Conservation (phyloP, 1,140 invertebrate species). For the Fopius arisanus region DNA sequence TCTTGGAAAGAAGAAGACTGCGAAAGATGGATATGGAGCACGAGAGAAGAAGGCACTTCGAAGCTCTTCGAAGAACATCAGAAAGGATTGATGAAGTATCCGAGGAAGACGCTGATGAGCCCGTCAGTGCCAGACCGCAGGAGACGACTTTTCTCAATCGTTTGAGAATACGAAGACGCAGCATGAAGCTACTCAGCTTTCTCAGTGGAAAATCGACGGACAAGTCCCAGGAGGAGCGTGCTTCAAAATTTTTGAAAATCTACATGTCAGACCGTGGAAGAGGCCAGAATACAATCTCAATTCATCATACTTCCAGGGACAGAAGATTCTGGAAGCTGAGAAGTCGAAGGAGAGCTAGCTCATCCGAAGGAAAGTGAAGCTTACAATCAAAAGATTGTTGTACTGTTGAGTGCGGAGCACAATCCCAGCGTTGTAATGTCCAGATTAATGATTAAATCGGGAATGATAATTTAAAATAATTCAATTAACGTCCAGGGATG, state of each 20-base stretch:
- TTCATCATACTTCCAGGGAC: conserved; percentile 59
- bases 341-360: conserved; percentile 56
- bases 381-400: conserved; percentile 33
- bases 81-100: conserved; percentile 39
- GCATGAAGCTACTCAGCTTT: conserved; percentile 55
- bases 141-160: conserved; percentile 51
- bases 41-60: conserved; percentile 37
- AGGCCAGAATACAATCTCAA: conserved; percentile 57
- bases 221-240: conserved; percentile 54
- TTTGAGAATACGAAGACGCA: conserved; percentile 48
- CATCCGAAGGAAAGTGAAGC: conserved; percentile 30
- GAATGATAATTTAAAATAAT: not conserved
- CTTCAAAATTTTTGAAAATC: conserved; percentile 51
- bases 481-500: conserved; percentile 6
- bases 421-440: conserved; percentile 1
- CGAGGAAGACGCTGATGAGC: conserved; percentile 40
- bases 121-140: conserved; percentile 29
- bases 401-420: not conserved
- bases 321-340: conserved; percentile 61
- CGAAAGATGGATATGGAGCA: conserved; percentile 34
- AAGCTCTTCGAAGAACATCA: conserved; percentile 43
- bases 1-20: conserved; percentile 24
- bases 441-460: not conserved
- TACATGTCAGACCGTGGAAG: conserved; percentile 54
- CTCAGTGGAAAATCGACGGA: conserved; percentile 49